Evolutionary conservation across 2,888 invertebrate species (phyloP).

Genomic region (Drosophila neonasuta): DNA sequence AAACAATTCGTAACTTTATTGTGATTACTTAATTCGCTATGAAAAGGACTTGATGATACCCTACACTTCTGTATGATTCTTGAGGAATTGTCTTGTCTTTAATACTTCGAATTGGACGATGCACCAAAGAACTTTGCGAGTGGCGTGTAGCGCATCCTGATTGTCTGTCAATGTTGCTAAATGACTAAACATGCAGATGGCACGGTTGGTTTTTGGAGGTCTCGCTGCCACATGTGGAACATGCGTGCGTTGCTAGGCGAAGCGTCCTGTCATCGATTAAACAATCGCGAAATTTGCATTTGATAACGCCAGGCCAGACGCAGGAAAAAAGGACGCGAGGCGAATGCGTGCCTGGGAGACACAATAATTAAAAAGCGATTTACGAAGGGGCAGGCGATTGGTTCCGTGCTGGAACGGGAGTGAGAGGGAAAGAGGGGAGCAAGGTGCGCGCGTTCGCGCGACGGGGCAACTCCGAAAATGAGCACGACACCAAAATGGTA

Average conservation of each 20-base stretch:
- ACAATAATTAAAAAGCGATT: constrained; percentile 76
- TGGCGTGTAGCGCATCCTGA: constrained; percentile 4
- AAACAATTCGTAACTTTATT: neutral
- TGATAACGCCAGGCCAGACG: constrained; percentile 37
- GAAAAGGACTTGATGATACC: neutral
- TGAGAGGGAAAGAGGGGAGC: constrained; percentile 9
- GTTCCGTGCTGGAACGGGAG: constrained; percentile 33
- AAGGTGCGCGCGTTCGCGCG: constrained; percentile 4
- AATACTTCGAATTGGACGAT: neutral
- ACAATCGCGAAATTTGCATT: constrained; percentile 69
- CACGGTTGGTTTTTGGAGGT: constrained; percentile 1
- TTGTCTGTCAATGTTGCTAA: constrained; percentile 34
- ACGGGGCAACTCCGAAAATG: constrained; percentile 64
- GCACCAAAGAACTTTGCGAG: neutral
- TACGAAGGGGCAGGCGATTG: constrained; percentile 59
- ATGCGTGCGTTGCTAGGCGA: constrained; percentile 70
- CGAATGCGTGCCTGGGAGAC: constrained; percentile 74
- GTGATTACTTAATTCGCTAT: neutral
- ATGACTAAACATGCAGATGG: constrained; percentile 13
- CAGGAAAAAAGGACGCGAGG: constrained; percentile 36
- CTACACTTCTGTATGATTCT: neutral
- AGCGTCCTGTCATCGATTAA: constrained; percentile 60
- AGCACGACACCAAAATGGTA: constrained; percentile 80
- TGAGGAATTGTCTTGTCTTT: neutral
- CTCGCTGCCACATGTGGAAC: constrained; percentile 14